Percentiles rank a stretch among this genome's conserved stretches.
These are phyloP conservation scores for Beroe forskalii DNA, from an alignment of 37 sponge, comb jelly and placozoan species.

Conservation along the genomic window DNA sequence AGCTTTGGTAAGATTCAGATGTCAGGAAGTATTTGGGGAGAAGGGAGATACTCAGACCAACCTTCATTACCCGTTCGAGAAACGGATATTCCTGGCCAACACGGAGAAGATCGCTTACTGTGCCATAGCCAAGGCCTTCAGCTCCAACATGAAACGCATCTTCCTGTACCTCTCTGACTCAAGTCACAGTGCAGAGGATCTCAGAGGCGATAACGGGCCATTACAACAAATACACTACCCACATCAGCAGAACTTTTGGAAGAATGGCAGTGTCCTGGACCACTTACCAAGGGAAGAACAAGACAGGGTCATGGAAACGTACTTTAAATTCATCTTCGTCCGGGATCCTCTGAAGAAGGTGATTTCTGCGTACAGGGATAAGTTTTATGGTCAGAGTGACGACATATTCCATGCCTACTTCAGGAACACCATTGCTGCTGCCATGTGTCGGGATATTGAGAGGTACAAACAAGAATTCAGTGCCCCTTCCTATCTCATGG, in stretches of 20 bases:
- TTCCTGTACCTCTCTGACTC: background rate
- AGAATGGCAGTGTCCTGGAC: background rate
- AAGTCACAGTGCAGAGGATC: background rate
- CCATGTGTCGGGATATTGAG: background rate
- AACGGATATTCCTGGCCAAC: background rate
- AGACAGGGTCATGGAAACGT: background rate
- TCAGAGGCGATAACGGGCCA: background rate
- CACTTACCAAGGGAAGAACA: background rate
- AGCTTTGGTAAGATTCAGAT: background rate
- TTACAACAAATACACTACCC: background rate
- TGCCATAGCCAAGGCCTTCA: constrained; percentile 2
- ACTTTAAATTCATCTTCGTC: background rate
- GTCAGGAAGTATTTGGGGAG: background rate
- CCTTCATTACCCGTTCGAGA: background rate
- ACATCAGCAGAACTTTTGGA: constrained; percentile 5
- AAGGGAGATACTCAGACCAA: background rate
- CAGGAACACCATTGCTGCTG: background rate
- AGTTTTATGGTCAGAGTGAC: background rate
- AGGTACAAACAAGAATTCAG: background rate
- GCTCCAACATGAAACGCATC: background rate
- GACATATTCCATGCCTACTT: constrained; percentile 10
- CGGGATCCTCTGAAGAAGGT: background rate
- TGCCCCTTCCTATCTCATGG: background rate
- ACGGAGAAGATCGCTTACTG: background rate
- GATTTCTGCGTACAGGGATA: constrained; percentile 43